A percentile compares a stretch with the other conserved stretches of the same genome.
Conservation (phyloP, 2,113 vertebrate species). For the Psilopsiagon aurifrons region DNA sequence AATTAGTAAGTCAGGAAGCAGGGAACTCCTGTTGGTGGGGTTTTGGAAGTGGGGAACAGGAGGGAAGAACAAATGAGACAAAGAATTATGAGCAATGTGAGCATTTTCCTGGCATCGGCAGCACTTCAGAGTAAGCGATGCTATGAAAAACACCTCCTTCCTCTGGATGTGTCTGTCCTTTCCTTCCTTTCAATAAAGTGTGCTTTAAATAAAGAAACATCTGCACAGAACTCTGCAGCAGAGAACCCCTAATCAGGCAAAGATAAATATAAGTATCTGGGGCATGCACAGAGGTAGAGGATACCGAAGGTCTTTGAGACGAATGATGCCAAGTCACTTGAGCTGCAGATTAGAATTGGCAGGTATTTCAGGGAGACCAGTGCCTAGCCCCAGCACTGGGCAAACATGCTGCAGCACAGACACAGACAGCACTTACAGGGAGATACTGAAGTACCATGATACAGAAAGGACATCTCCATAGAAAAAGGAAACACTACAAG, state of each 20-base stretch:
- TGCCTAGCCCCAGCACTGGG: background rate
- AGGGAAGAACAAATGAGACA: conserved; percentile 37
- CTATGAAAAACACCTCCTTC: conserved; percentile 61
- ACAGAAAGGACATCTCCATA: background rate
- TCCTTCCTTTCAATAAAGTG: conserved; percentile 46
- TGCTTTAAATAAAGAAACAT: conserved; percentile 70
- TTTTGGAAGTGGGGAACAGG: background rate
- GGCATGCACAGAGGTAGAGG: background rate
- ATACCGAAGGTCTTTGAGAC: background rate
- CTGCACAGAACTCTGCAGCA: conserved; percentile 19
- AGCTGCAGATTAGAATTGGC: background rate
- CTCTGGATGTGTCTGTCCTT: conserved; percentile 34
- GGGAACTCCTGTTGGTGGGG: conserved; percentile 63
- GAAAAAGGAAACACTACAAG: background rate
- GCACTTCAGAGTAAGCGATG: background rate
- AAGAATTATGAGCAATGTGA: conserved; percentile 10
- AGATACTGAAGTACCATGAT: fast-evolving
- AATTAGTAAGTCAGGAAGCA: conserved; percentile 69
- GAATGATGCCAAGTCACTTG: background rate
- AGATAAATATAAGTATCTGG: background rate
- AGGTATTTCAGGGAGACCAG: background rate
- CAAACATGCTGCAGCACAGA: background rate
- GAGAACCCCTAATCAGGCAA: background rate
- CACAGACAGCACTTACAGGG: background rate
- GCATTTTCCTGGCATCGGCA: conserved; percentile 45